Evolutionary conservation across 2,888 invertebrate genomes (phyloP).

Genomic region (Acronicta alni): DNA sequence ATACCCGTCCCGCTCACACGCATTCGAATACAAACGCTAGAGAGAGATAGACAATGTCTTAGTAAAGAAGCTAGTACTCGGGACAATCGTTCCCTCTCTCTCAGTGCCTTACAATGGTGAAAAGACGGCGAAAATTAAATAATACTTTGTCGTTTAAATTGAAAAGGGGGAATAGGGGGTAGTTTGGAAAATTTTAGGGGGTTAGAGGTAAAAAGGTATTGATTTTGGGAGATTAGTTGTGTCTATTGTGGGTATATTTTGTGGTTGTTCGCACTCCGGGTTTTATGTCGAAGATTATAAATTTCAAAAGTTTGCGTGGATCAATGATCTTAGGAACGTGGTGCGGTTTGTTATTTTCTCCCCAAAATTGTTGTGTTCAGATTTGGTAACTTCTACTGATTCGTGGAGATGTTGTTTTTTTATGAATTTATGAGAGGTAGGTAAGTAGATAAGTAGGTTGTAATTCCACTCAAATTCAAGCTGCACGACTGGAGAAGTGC

Average conservation of each 20-base stretch:
- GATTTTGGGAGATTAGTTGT: constrained; percentile 84
- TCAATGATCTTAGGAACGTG: constrained; percentile 4
- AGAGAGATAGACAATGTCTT: constrained; percentile 77
- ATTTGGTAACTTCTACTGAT: neutral
- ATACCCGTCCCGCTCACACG: constrained; percentile 75
- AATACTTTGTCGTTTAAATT: constrained; percentile 89
- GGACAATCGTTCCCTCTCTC: constrained; percentile 66
- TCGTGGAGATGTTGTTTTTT: too few species aligned
- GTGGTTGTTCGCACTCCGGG: constrained; percentile 42
- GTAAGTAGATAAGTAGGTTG: too few species aligned
- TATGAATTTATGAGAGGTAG: too few species aligned
- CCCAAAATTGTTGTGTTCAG: too few species aligned
- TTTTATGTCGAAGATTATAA: constrained; percentile 51
- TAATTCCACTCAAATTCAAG: too few species aligned
- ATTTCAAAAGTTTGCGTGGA: constrained; percentile 22
- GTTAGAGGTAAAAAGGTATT: constrained; percentile 87
- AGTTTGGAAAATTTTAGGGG: constrained; percentile 83
- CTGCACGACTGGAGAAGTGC: too few species aligned
- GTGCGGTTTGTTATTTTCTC: too few species aligned
- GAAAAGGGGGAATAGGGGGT: constrained; percentile 74
- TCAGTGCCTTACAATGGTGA: constrained; percentile 86
- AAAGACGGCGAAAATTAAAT: constrained; percentile 88
- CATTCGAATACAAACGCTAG: constrained; percentile 61
- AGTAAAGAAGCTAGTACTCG: constrained; percentile 67
- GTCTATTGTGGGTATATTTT: constrained; percentile 66